phyloP scores from a whole-genome alignment of 1,140 invertebrate species.

The Lanistes nyassanus region DNA sequence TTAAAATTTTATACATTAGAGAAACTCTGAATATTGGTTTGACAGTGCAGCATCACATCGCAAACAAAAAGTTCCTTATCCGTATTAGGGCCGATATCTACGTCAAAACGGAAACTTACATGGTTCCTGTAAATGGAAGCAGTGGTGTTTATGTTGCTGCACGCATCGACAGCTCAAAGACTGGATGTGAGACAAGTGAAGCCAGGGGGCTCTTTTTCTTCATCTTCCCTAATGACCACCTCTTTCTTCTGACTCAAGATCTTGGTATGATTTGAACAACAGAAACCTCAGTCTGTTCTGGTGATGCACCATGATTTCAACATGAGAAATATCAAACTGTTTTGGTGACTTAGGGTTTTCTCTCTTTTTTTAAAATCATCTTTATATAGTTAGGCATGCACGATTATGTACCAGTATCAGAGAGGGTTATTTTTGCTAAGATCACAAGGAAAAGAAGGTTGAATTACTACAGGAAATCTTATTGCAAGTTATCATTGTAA shows the following conservation, averaged over 20 bases:
- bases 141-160: constrained; percentile 58
- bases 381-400: too few species aligned
- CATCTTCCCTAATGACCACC: constrained; percentile 36
- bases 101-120: constrained; percentile 43
- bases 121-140: constrained; percentile 49
- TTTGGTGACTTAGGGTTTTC: background rate
- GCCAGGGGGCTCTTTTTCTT: constrained; percentile 53
- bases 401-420: too few species aligned
- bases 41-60: too few species aligned
- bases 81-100: constrained; percentile 49
- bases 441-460: too few species aligned
- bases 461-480: too few species aligned
- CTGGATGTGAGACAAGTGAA: constrained; percentile 38
- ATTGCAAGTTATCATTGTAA: too few species aligned
- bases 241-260: constrained; percentile 27
- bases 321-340: background rate
- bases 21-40: too few species aligned
- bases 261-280: constrained; percentile 18
- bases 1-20: too few species aligned
- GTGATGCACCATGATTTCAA: too few species aligned
- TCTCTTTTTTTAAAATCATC: background rate
- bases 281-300: background rate
- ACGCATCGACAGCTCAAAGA: constrained; percentile 34
- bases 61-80: background rate
- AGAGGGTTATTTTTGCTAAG: too few species aligned